A percentile compares a stretch with the other conserved stretches of the same genome.
phyloP scores from a whole-genome alignment of 2,113 vertebrate genomes.

The Syngnathus typhle region DNA sequence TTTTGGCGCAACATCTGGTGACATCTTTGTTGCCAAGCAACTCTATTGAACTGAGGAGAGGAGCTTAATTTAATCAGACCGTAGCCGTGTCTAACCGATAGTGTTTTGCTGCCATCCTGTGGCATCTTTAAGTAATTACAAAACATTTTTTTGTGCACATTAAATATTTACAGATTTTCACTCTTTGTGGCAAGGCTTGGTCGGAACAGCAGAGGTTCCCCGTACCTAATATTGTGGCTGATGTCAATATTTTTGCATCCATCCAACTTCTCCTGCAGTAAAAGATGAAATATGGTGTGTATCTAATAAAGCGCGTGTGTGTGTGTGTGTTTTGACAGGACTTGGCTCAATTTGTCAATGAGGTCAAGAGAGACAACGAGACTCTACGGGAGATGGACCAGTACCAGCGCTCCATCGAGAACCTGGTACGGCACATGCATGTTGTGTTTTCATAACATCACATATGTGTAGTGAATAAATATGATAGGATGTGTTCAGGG shows the following conservation, averaged over 20 bases:
- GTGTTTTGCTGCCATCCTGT: neutral
- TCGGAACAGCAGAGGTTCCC: no score
- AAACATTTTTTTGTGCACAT: neutral
- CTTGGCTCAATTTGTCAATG: conserved; percentile 92
- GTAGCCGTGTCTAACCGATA: neutral
- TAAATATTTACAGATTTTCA: neutral
- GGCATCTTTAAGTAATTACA: neutral
- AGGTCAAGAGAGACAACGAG: conserved; percentile 94
- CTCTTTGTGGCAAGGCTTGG: no score
- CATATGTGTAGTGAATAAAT: neutral
- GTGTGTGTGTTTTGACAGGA: conserved; percentile 69
- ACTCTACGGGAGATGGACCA: conserved; percentile 89
- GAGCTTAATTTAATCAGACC: neutral
- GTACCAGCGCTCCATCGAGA: conserved; percentile 92
- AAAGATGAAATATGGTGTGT: neutral
- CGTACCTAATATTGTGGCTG: neutral
- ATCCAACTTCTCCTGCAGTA: neutral
- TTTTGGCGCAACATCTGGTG: no score
- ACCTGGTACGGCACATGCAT: conserved; percentile 73
- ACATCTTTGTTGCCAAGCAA: neutral
- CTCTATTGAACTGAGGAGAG: neutral
- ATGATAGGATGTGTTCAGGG: neutral
- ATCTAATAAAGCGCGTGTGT: neutral
- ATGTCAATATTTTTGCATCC: neutral
- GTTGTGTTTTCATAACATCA: neutral